Conservation (phyloP, 1,140 invertebrate species). For the Diorhabda sublineata region DNA sequence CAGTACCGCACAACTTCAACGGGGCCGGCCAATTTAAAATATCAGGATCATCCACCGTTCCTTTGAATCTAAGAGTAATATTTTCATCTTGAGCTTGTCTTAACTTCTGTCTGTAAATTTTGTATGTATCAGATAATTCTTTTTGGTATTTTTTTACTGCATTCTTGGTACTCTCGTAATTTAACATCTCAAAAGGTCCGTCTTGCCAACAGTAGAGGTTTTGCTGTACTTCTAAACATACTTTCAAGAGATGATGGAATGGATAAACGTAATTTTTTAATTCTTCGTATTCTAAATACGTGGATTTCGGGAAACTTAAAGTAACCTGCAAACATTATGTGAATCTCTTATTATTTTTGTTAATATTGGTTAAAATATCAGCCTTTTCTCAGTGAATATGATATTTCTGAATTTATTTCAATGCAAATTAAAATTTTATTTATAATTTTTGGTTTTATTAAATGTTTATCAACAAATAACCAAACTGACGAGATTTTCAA, state of each 20-base stretch:
- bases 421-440: too few species aligned
- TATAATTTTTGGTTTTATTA: too few species aligned
- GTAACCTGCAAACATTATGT: slow-evolving; percentile 46
- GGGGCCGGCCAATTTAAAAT: slow-evolving; percentile 71
- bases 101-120: slow-evolving; percentile 73
- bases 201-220: slow-evolving; percentile 80
- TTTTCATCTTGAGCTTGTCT: slow-evolving; percentile 71
- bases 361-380: too few species aligned
- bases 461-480: too few species aligned
- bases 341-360: too few species aligned
- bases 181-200: slow-evolving; percentile 78
- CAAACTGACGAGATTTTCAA: too few species aligned
- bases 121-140: slow-evolving; percentile 71
- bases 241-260: slow-evolving; percentile 59
- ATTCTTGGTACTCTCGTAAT: slow-evolving; percentile 65
- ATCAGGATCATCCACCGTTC: slow-evolving; percentile 71
- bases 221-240: slow-evolving; percentile 66
- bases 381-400: too few species aligned
- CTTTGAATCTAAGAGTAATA: slow-evolving; percentile 57
- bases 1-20: slow-evolving; percentile 56
- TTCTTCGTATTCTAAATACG: slow-evolving; percentile 71
- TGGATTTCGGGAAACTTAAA: slow-evolving; percentile 72
- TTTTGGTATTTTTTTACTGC: slow-evolving; percentile 67
- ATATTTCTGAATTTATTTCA: too few species aligned
- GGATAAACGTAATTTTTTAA: slow-evolving; percentile 65